Base-by-base conservation (phyloP, 2,797 vertebrate species). In the Enteromius afrohamiltoni region DNA sequence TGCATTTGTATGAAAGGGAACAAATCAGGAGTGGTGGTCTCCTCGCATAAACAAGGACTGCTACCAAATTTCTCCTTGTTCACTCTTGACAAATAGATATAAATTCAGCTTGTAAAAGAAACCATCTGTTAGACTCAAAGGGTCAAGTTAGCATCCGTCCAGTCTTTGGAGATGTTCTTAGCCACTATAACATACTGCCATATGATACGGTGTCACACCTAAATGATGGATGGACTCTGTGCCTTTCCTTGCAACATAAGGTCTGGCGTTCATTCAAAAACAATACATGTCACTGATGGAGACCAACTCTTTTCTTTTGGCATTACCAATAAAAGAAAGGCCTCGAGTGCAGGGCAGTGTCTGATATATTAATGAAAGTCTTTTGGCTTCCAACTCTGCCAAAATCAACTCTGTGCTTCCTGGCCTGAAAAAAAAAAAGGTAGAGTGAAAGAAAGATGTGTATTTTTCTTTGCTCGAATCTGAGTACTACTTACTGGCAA, bases 391-490 rank as follows among this genome's bases (percentile, higher is more conserved):
- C 85, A 71, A 80, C 83, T 89, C 89, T 82, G 95, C 96, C 97
- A 97, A 97, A 91, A 93, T 96, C 95, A 96, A 96, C 94, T 95
- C 75, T 87, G 91, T 90, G 90, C 93, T 96, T 97, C 95, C 95
- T 96, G 92, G 89, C 89, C 90, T 93, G 94, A 73, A 74, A 84
- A 85, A 90, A 40, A 90, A 95, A 85, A 94, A 93, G 92, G 92
- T 87, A 60, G 67, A 21, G 82, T 79, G 83, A 68, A 71, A 26
- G 81, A 85, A 88, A 91, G 93, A 94, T 94, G 94, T 95, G 94
- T 94, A 91, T 95, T 95, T 92, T 87, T 89, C 88, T 86, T 92
- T 90, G 87, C 91, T 91, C 90, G 93, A 91, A 89, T 79, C 92
- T 91, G 91, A 88, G 89, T 86, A 92, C 93, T 90, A 92, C 93